phyloP scores from a whole-genome alignment of 92 coral and sea anemone species.

The Plumapathes pennacea region DNA sequence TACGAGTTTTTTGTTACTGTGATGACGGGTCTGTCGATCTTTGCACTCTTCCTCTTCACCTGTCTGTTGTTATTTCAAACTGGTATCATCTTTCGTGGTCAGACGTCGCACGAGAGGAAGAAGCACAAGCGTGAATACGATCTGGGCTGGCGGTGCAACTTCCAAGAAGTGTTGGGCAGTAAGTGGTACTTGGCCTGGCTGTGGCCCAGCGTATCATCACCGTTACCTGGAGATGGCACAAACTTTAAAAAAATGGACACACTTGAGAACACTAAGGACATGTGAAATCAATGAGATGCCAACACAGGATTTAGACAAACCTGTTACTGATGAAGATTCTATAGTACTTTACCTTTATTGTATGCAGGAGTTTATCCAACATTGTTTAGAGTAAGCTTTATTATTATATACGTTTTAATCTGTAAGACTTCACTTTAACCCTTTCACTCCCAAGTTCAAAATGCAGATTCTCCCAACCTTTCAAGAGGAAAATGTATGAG shows the following conservation, averaged over 20 bases:
- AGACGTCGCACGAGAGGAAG: constrained; percentile 87
- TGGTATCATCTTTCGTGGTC: constrained; percentile 77
- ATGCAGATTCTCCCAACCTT: too few relatives aligned
- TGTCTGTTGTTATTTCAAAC: constrained; percentile 76
- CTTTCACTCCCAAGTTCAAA: too few relatives aligned
- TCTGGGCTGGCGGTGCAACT: constrained; percentile 69
- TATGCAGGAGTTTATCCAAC: too few relatives aligned
- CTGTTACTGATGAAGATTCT: too few relatives aligned
- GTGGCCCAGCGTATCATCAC: constrained; percentile 80
- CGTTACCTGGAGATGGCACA: constrained; percentile 87
- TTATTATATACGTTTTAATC: too few relatives aligned
- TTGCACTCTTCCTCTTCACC: constrained; percentile 73
- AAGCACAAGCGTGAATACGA: constrained; percentile 71
- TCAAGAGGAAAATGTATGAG: too few relatives aligned
- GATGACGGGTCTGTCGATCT: constrained; percentile 79
- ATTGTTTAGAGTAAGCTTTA: too few relatives aligned
- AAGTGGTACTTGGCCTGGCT: constrained; percentile 91
- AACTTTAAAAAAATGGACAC: constrained; percentile 47
- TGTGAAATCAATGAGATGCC: not conserved
- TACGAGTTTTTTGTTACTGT: constrained; percentile 83
- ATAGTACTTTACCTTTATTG: too few relatives aligned
- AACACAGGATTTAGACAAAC: too few relatives aligned
- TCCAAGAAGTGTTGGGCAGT: constrained; percentile 75
- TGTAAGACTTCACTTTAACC: too few relatives aligned
- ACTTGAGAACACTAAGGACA: constrained; percentile 2